Base-by-base conservation (phyloP, 2,797 vertebrate genomes). In the Heterohyrax brucei region DNA sequence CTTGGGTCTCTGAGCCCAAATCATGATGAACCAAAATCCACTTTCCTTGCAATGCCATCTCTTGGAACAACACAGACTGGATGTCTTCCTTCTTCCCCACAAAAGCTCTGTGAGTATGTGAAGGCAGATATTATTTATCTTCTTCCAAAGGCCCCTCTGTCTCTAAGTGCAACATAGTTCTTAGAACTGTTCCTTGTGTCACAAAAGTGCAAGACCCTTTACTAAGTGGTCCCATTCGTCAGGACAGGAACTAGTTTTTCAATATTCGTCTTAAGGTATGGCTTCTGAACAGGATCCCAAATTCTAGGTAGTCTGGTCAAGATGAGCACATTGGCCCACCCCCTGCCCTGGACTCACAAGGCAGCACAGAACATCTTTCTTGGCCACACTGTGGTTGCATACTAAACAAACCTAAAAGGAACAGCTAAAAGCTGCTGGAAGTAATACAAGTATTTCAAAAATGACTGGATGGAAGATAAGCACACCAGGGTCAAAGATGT, bases 371-470 rank as follows among this genome's bases (percentile, higher is more conserved):
- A 62, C 33, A 44, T 79, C 26, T 26, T 73, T 78, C 56, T 94
- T 78, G 30, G 68, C 50, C 85, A 75, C 61, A 26, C 56, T 3
- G 3, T 62, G 85, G 39, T 48, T 68, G n/a, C 3, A 30, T 8
- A 26, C 28, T 91, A 73, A 62, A 80, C 39, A 93, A 53, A 81
- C 26, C 10, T 84, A 70, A 79, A 62, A 48, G 39, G 44, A 61
- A 50, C 46, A 75, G 80, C 64, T 72, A 68, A 84, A 93, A 48
- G 76, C 26, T 85, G n/a, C 64, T 72, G 21, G 48, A 48, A 73
- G 72, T 79, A 83, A 87, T 46, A 70, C 84, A 82, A 79, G 76
- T 30, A 28, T 90, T 92, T 78, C 72, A 44, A 93, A 89, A 92
- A 85, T 81, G 84, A 61, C 56, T 85, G 72, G 84, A 61, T 66